Evolutionary conservation across 2,888 invertebrate species (phyloP).

Genomic region (Amiota communis): DNA sequence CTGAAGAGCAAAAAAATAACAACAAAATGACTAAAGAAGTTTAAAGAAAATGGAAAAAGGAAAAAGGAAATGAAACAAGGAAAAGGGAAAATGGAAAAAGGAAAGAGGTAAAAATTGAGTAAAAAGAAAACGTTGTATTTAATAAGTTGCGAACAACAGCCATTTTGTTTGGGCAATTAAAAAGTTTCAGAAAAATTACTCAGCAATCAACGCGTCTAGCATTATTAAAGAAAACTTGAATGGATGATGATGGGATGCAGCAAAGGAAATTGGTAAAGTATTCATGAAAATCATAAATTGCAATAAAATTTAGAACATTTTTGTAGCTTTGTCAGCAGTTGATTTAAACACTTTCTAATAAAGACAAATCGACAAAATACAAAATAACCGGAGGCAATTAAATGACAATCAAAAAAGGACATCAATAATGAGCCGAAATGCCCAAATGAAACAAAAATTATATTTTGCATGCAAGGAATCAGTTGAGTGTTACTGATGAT

Average conservation of each 20-base stretch:
- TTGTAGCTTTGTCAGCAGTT: constrained; percentile 1
- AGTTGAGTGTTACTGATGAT: neutral
- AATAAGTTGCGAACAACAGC: constrained; percentile 50
- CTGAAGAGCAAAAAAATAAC: no score
- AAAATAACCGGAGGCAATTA: neutral
- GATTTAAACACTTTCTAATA: constrained; percentile 24
- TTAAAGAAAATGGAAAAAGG: neutral
- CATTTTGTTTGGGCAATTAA: constrained; percentile 63
- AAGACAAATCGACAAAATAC: constrained; percentile 18
- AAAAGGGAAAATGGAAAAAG: neutral
- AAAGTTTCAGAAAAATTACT: constrained; percentile 58
- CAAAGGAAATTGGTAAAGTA: neutral
- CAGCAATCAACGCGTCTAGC: neutral
- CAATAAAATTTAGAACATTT: constrained; percentile 12
- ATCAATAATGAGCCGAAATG: neutral
- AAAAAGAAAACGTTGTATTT: constrained; percentile 41
- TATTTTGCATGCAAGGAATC: neutral
- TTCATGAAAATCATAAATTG: constrained; percentile 21
- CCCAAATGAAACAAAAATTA: neutral
- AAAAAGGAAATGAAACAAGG: neutral
- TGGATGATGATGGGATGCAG: neutral
- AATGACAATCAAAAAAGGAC: neutral
- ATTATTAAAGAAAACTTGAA: neutral
- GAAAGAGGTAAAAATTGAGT: neutral
- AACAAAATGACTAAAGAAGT: neutral